Base-by-base conservation (phyloP, 2,888 invertebrate species). In the Tachina grossa region DNA sequence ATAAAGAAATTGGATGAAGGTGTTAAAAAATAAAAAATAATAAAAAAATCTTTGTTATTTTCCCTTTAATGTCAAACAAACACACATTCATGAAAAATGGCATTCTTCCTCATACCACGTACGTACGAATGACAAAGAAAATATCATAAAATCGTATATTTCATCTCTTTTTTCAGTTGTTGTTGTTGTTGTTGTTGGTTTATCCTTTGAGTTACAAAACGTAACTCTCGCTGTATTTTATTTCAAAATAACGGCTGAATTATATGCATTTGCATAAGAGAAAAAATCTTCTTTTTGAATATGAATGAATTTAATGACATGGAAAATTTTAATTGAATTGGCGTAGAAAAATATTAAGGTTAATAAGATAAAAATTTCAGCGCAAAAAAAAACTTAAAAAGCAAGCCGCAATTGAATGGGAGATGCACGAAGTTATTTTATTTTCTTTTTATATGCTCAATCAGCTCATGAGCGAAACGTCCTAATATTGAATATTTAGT, bases 1-100 rank as follows among this genome's bases (percentile, higher is more conserved):
- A 87, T 87, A 87, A 87, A 88, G 88, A 90, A 91, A 91, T 91
- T 91, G 90, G 90, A 91, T 91, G 91, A 91, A 91, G 91, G 91
- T 91, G 91, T 91, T 91, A 91, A 90, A 89, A 90, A 86, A 91
- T 90, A 90, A 91, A 88, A 84, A 86, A 88, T 22, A n/a, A n/a
- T n/a, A n/a, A n/a, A 4, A 84, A 81, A 65, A 49, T 75, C 69
- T 53, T 77, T 78, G 69, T 51, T 65, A 47, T 59, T 53, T 55
- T 83, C 31, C 69, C 51, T 71, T 79, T 68, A 72, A 80, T 85
- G 74, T 81, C 49, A 83, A 19, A 65, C 77, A 83, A 65, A 57
- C 41, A 79, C 41, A 79, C 55, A 80, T 59, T 69, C 49, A 66
- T 45, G 41, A 14, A 65, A n/a, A 55, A 61, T 45, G 49, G 49